These are phyloP conservation scores for Calameuta pallipes DNA, from an alignment of 2,888 invertebrate species.

Conservation along the genomic window DNA sequence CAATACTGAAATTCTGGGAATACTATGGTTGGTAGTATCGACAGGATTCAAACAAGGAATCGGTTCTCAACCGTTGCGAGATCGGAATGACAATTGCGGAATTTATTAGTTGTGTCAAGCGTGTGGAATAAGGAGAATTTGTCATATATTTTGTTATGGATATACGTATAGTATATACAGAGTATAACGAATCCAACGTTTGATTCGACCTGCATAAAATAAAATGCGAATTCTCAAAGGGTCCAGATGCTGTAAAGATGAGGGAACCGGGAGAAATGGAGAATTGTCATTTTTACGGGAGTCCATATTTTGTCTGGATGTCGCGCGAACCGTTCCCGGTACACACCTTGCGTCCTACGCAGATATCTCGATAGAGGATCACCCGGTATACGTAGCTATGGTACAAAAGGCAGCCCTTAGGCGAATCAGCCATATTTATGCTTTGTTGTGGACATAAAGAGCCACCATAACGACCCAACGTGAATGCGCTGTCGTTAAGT, in stretches of 20 bases:
- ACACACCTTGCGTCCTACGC: constrained; percentile 48
- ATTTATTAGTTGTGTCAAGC: background rate
- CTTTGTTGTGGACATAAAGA: constrained; percentile 61
- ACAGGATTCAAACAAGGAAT: background rate
- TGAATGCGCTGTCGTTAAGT: constrained; percentile 55
- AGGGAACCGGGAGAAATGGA: background rate
- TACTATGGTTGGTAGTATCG: background rate
- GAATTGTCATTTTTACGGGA: constrained; percentile 30
- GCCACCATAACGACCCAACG: constrained; percentile 50
- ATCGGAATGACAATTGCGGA: background rate
- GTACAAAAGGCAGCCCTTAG: constrained; percentile 54
- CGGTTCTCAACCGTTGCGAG: background rate
- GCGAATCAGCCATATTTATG: constrained; percentile 60
- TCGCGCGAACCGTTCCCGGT: constrained; percentile 26
- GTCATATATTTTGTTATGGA: background rate
- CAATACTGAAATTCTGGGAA: background rate
- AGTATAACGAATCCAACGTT: background rate
- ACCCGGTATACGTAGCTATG: constrained; percentile 35
- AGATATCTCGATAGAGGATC: constrained; percentile 57
- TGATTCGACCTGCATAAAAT: background rate
- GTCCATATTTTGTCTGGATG: constrained; percentile 33
- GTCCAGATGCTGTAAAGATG: background rate
- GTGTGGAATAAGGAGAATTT: background rate
- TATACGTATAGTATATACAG: background rate
- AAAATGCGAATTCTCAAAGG: background rate